Evolutionary conservation across 2,113 vertebrate genomes (phyloP).

Genomic region (Tragelaphus imberbis): DNA sequence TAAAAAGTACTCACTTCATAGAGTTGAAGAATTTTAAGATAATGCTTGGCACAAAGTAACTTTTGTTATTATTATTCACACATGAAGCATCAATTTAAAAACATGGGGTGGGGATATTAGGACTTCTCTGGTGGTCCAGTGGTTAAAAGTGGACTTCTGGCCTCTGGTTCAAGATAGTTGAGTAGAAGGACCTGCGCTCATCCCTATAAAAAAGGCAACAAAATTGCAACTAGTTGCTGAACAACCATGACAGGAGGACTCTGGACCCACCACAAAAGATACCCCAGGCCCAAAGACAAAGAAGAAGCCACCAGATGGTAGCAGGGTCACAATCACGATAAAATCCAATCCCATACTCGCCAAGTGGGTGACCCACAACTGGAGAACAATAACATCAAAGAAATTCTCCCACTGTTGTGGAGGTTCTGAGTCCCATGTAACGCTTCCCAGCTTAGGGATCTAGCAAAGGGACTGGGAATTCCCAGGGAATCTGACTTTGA

Average conservation of each 20-base stretch:
- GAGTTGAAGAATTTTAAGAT: neutral
- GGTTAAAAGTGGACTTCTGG: neutral
- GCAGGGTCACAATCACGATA: neutral
- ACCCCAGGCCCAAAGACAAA: neutral
- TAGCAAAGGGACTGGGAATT: neutral
- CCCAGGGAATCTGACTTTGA: neutral
- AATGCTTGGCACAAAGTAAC: neutral
- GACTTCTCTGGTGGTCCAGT: neutral
- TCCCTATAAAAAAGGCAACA: neutral
- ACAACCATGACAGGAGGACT: neutral
- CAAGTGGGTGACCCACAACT: neutral
- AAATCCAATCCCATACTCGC: neutral
- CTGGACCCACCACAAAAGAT: neutral
- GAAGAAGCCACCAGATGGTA: neutral
- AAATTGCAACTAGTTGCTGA: neutral
- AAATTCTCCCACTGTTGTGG: neutral
- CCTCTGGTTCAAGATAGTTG: neutral
- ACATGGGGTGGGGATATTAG: neutral
- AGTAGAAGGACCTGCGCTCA: neutral
- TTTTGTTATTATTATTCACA: neutral
- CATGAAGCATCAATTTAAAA: neutral
- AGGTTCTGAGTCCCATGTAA: neutral
- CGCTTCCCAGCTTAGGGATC: neutral
- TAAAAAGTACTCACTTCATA: neutral
- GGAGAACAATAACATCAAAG: neutral